Percentiles rank a stretch among this genome's conserved stretches.
These are phyloP conservation scores for Odontomyia ornata DNA, from an alignment of 2,888 invertebrate species.

Conservation along the genomic window DNA sequence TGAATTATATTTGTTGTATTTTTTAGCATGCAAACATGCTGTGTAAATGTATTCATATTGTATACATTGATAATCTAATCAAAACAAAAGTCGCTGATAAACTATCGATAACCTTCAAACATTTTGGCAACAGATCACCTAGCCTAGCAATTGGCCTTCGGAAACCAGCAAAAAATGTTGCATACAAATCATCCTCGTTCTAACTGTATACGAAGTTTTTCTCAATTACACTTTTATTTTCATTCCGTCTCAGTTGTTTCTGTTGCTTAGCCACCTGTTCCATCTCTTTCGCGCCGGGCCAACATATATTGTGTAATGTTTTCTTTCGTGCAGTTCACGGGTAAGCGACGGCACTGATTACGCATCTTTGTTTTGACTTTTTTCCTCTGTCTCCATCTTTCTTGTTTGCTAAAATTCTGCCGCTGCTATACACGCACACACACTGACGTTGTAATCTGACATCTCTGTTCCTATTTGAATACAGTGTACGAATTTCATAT, in stretches of 20 bases:
- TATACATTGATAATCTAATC: too few relatives aligned
- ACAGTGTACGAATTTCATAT: not conserved
- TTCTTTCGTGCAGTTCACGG: conserved; percentile 15
- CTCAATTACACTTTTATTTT: conserved; percentile 37
- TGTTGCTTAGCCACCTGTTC: conserved; percentile 31
- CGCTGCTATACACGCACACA: conserved; percentile 1
- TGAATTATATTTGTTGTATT: too few relatives aligned
- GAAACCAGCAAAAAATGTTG: not conserved
- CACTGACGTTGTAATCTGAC: conserved; percentile 32
- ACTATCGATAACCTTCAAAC: conserved; percentile 2
- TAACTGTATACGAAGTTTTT: conserved; percentile 11
- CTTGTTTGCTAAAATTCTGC: conserved; percentile 21
- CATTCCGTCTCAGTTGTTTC: conserved; percentile 12
- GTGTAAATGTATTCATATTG: too few relatives aligned
- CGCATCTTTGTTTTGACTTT: conserved; percentile 41
- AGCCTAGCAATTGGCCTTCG: not conserved
- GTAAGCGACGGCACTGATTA: conserved; percentile 23
- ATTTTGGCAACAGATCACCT: not conserved
- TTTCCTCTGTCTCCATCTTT: conserved; percentile 23
- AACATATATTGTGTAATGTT: conserved; percentile 11
- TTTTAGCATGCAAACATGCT: too few relatives aligned
- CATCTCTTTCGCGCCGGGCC: conserved; percentile 11
- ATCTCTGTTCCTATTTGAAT: conserved; percentile 1
- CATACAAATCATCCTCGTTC: not conserved
- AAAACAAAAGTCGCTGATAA: not conserved